Base-by-base conservation (phyloP, 2,797 vertebrate genomes). In the Tragelaphus oryx region DNA sequence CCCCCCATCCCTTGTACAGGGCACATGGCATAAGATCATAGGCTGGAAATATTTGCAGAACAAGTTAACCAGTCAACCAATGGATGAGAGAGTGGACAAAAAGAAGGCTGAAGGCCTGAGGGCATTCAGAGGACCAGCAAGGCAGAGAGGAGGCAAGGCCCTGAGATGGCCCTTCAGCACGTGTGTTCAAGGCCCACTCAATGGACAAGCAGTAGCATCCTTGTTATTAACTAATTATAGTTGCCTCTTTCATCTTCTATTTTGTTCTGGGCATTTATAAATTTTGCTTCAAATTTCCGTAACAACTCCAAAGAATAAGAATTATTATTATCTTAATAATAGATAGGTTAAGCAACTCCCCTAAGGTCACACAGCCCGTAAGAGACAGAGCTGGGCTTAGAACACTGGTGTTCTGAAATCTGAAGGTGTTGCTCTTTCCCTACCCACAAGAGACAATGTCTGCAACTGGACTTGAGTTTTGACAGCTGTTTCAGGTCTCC, bases 401-500 rank as follows among this genome's bases (percentile, higher is more conserved):
- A 37, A 33, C 13, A 10, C 62, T 0, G 2, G n/a, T 48, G 52
- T 4, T n/a, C 24, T 14, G 41, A 78, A 74, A 30, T 11, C 50
- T 8, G 44, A 17, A 57, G 37, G 50, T 9, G 0, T 6, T 10
- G 18, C 2, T 18, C n/a, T 28, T 4, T 55, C 3, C 55, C 11
- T 16, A 1, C 10, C 14, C 6, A 79, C 37, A n/a, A 92, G 89
- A 50, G 59, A 87, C 79, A 76, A 86, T 13, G n/a, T 83, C 95
- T 97, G 37, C 95, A 84, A 37, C 68, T 97, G 96, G 94, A 89
- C 97, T 97, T 95, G 96, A 96, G 54, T 98, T 93, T 59, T 57
- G 1, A 5, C 95, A 89, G 98, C 97, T 97, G 82, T 97, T 98
- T 93, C 91, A 91, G 96, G 96, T 97, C 97, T 98, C 97, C 89